phyloP scores from a whole-genome alignment of 1,140 invertebrate species.

The Acyrthosiphon pisum region DNA sequence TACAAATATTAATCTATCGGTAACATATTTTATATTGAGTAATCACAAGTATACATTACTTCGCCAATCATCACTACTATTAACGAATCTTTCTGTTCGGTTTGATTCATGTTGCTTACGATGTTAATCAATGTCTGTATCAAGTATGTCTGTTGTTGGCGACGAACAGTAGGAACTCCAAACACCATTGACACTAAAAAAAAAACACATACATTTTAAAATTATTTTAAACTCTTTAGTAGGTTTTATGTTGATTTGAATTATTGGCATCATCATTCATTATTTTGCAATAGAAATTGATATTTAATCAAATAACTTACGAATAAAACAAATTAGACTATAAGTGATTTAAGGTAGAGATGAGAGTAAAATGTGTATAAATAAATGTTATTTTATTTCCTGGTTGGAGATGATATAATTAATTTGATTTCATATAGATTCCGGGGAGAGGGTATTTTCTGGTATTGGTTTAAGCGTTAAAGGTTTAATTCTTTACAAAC shows the following conservation, averaged over 20 bases:
- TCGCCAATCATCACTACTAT: conserved; percentile 93
- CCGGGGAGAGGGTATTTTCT: background rate
- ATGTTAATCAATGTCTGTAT: conserved; percentile 87
- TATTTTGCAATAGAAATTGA: background rate
- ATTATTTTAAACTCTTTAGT: background rate
- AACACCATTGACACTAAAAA: conserved; percentile 78
- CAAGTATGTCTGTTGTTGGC: conserved; percentile 89
- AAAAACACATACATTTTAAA: conserved; percentile 39
- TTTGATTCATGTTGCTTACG: conserved; percentile 77
- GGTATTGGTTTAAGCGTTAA: background rate
- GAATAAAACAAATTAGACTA: background rate
- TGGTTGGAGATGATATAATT: background rate
- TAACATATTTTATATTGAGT: conserved; percentile 1
- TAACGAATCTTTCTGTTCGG: conserved; percentile 80
- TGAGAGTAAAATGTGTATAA: background rate
- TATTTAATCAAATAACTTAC: background rate
- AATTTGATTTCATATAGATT: background rate
- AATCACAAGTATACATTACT: conserved; percentile 63
- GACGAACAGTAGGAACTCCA: conserved; percentile 87
- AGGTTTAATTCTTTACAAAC: background rate
- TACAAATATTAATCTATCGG: background rate
- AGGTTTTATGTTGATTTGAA: background rate
- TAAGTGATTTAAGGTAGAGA: background rate
- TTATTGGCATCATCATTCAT: background rate
- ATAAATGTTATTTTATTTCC: background rate